Evolutionary conservation across 2,113 vertebrate species (phyloP).

Genomic region (Antechinus flavipes): DNA sequence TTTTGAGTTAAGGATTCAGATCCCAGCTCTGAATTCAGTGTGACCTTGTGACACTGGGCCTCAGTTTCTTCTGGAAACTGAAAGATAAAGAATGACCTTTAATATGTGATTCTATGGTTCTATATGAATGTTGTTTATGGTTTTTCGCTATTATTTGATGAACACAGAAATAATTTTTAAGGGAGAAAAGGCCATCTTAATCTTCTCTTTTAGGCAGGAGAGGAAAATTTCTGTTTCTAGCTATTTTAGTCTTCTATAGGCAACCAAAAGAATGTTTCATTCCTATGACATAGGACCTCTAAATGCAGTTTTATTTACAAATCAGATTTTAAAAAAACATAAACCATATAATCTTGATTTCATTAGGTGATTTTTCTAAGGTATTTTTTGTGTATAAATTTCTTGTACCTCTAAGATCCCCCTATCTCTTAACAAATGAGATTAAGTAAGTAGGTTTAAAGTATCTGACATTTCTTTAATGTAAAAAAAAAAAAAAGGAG

Average conservation of each 20-base stretch:
- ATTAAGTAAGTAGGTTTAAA: neutral
- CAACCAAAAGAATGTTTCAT: neutral
- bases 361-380: neutral
- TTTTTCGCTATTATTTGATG: neutral
- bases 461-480: neutral
- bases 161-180: neutral
- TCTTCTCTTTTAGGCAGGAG: neutral
- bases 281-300: neutral
- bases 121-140: neutral
- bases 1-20: slow-evolving; percentile 34
- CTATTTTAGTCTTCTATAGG: neutral
- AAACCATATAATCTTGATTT: neutral
- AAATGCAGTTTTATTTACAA: neutral
- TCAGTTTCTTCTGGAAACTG: neutral
- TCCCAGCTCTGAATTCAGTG: neutral
- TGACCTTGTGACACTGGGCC: neutral
- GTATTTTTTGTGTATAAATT: neutral
- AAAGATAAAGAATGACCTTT: neutral
- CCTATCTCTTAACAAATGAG: neutral
- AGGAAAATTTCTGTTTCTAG: neutral
- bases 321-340: neutral
- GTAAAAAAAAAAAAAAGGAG: neutral
- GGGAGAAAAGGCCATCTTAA: neutral
- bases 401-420: neutral
- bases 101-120: neutral